phyloP scores from a whole-genome alignment of 1,140 invertebrate genomes.

The Trigoniulus corallinus region DNA sequence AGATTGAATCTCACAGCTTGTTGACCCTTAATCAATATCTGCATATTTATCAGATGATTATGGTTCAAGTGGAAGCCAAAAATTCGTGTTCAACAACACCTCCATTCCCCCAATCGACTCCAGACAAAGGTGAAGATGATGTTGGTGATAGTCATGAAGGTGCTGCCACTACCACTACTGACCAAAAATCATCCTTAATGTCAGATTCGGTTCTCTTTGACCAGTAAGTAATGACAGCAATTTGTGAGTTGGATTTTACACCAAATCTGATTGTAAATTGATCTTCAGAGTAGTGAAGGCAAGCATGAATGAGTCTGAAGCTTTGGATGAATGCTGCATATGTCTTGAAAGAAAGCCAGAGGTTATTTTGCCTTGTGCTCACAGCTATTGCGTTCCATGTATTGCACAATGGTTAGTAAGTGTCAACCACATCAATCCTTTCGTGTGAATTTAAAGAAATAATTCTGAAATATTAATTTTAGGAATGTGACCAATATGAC shows the following conservation, averaged over 20 bases:
- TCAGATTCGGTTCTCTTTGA: no score
- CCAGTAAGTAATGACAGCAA: no score
- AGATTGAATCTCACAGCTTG: not conserved
- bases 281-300: no score
- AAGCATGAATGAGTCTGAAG: conserved; percentile 3
- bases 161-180: not conserved
- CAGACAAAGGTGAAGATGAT: not conserved
- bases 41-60: not conserved
- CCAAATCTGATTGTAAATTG: no score
- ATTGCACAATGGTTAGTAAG: conserved; percentile 45
- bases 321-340: conserved; percentile 43
- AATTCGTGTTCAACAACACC: not conserved
- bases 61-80: not conserved
- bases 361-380: conserved; percentile 44
- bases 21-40: not conserved
- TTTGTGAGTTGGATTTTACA: no score
- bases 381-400: conserved; percentile 46
- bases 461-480: conserved; percentile 17
- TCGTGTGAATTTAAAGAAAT: conserved; percentile 5
- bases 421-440: conserved; percentile 2
- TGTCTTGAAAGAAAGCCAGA: conserved; percentile 48
- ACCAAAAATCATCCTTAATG: no score
- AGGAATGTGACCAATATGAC: conserved; percentile 47
- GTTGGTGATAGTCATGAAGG: not conserved
- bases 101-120: not conserved